A percentile compares a stretch with the other conserved stretches of the same genome.
phyloP scores from a whole-genome alignment of 2,113 vertebrate genomes.

The Nothoprocta pentlandii region DNA sequence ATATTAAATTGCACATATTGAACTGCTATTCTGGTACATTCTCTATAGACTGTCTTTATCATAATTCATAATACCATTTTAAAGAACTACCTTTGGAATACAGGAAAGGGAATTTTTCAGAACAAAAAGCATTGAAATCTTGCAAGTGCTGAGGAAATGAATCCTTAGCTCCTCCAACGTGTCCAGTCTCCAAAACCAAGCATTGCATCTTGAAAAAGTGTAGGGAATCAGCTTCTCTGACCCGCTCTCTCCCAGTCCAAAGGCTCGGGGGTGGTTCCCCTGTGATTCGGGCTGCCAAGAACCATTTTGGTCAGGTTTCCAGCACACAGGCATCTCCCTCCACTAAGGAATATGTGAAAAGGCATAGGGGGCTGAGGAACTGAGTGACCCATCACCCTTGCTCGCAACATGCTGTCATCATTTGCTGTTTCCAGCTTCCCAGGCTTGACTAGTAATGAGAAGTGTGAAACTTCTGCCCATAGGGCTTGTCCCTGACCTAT shows the following conservation, averaged over 20 bases:
- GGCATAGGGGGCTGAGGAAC: neutral
- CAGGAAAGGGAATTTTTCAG: neutral
- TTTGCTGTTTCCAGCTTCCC: neutral
- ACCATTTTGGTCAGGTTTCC: neutral
- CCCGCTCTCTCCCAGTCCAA: neutral
- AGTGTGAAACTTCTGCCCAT: neutral
- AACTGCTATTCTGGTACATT: neutral
- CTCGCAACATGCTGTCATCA: neutral
- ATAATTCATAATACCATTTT: neutral
- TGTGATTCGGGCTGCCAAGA: neutral
- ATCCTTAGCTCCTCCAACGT: neutral
- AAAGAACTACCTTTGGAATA: neutral
- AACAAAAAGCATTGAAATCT: neutral
- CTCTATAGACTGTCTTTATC: neutral
- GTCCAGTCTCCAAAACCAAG: neutral
- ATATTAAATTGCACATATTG: constrained; percentile 9
- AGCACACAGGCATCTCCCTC: neutral
- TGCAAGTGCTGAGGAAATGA: neutral
- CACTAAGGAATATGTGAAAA: neutral
- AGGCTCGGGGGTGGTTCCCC: neutral
- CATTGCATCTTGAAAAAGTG: neutral
- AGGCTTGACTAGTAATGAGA: neutral
- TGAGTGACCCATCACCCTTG: neutral
- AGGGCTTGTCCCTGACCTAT: neutral
- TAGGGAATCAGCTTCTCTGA: neutral